phyloP scores from a whole-genome alignment of 2,888 invertebrate species.

The Cordylochernes scorpioides region DNA sequence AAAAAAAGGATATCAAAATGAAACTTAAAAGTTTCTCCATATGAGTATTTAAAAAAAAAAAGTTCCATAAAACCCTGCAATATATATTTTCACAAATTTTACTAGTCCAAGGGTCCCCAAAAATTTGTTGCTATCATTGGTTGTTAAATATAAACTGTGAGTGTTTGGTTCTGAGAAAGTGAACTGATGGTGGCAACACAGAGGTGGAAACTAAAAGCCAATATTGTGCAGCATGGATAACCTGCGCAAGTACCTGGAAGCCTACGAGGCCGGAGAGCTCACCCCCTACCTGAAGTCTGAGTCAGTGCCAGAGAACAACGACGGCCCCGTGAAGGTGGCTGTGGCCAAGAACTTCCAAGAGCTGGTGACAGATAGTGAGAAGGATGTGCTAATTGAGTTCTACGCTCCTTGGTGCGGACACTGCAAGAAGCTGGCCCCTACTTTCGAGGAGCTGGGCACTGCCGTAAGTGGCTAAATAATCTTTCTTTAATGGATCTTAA shows the following conservation, averaged over 20 bases:
- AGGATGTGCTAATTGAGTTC: constrained; percentile 87
- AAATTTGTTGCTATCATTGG: too few relatives aligned
- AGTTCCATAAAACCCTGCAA: too few relatives aligned
- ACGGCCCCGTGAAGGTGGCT: constrained; percentile 55
- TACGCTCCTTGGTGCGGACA: constrained; percentile 99
- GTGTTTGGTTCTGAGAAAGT: background rate
- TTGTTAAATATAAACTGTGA: too few relatives aligned
- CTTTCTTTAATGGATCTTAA: too few relatives aligned
- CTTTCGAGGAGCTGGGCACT: constrained; percentile 73
- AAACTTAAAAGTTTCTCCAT: too few relatives aligned
- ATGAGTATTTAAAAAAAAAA: too few relatives aligned
- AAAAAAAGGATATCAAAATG: too few relatives aligned
- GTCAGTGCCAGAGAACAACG: constrained; percentile 54
- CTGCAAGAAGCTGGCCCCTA: constrained; percentile 79
- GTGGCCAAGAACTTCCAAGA: constrained; percentile 94
- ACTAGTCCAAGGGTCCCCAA: too few relatives aligned
- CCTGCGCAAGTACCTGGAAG: constrained; percentile 54
- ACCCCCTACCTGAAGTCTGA: constrained; percentile 89
- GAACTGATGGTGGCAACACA: too few relatives aligned
- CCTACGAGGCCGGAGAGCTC: constrained; percentile 48
- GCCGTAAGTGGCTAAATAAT: too few relatives aligned
- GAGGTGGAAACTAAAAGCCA: too few relatives aligned
- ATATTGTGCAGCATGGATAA: constrained; percentile 43
- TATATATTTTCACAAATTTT: too few relatives aligned
- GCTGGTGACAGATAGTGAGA: constrained; percentile 57